Base-by-base conservation (phyloP, 1,140 invertebrate species). In the Tetramorium alpestre region DNA sequence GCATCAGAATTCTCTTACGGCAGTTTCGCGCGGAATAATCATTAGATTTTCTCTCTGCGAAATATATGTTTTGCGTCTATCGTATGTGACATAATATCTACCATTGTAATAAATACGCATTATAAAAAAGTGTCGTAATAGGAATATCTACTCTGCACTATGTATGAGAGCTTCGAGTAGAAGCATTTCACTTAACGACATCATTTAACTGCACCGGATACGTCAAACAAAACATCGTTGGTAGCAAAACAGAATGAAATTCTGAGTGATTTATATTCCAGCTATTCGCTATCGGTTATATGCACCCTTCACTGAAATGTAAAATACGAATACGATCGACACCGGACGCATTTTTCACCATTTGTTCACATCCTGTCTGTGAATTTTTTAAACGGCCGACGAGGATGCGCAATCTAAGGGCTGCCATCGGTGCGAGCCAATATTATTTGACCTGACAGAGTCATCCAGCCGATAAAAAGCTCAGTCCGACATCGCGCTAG, bases 381-480 rank as follows among this genome's bases (percentile, higher is more conserved):
- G 69, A 84, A 84, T 84, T 84, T 84, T 84, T 84, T 73, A 73
- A 84, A 60, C 54, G 69, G 7, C 33, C 51, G 16, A 82, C 54
- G 80, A 60, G 54, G 56, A 84, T 38, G 80, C 38, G 80, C 80
- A 73, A 54, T 84, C 80, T 84, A 84, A 84, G 80, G 54, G 51
- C n/a, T 54, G 69, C 80, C 69, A 60, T 73, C 80, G 69, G 44
- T n/a, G 80, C 25, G 69, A 75, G 56, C 69, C 69, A 84, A 75
- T 84, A 84, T 84, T 73, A 84, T 84, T 84, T 60, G 70, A 84
- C 69, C 69, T 60, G 80, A 84, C 69, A 84, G 70, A 84, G 80
- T 84, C 67, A 84, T 84, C 69, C 80, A 56, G 60, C 70, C 80
- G 69, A 84, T 84, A 84, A 84, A 84, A 84, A 84, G 80, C 80